Evolutionary conservation across 2,888 invertebrate species (phyloP).

Genomic region (Matsumyia berberina): DNA sequence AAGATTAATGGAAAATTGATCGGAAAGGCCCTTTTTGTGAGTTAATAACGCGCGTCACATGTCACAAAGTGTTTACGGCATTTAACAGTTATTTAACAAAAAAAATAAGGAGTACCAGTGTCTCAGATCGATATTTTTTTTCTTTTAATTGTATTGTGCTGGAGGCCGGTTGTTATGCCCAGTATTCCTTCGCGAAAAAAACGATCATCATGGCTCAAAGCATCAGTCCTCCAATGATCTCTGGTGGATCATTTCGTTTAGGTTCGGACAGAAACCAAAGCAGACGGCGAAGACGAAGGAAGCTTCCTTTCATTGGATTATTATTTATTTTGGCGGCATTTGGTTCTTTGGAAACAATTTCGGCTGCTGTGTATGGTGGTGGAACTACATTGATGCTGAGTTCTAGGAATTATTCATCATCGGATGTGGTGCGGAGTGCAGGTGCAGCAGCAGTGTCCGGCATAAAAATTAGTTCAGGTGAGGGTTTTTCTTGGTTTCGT

Average conservation of each 20-base stretch:
- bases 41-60: conserved; percentile 26
- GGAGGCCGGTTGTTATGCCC: conserved; percentile 49
- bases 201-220: conserved; percentile 61
- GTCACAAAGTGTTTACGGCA: conserved; percentile 31
- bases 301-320: conserved; percentile 65
- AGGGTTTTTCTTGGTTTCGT: conserved; percentile 20
- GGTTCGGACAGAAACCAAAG: conserved; percentile 29
- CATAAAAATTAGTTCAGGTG: conserved; percentile 73
- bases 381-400: conserved; percentile 64
- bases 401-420: conserved; percentile 68
- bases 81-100: conserved; percentile 45
- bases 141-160: conserved; percentile 1
- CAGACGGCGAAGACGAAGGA: conserved; percentile 40
- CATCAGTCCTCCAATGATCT: conserved; percentile 51
- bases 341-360: conserved; percentile 56
- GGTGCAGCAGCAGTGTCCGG: conserved; percentile 66
- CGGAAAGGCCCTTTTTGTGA: conserved; percentile 4
- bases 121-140: conserved; percentile 18
- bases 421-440: conserved; percentile 63
- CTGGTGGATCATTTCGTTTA: conserved; percentile 44
- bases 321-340: conserved; percentile 58
- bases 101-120: conserved; percentile 72
- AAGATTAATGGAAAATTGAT: conserved; percentile 46
- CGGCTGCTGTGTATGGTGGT: conserved; percentile 67
- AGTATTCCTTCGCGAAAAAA: conserved; percentile 13